These are phyloP conservation scores for Octonoba sinensis DNA, from an alignment of 2,888 invertebrate species.

Conservation along the genomic window DNA sequence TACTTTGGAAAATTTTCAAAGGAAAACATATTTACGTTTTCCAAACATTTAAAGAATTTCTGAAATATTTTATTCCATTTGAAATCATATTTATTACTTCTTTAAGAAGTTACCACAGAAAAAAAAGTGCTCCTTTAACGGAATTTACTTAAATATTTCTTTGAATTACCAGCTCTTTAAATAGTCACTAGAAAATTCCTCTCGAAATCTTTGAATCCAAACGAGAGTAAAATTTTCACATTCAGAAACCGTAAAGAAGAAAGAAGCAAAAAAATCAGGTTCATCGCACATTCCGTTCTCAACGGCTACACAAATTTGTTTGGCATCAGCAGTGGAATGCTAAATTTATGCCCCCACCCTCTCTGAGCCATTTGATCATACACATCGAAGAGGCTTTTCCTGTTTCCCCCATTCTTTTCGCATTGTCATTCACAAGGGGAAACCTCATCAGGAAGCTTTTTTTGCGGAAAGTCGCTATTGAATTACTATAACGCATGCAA, in stretches of 20 bases:
- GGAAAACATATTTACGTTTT: no score
- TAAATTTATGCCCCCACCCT: conserved; percentile 10
- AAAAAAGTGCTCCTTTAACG: no score
- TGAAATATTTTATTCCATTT: no score
- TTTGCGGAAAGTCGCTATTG: conserved; percentile 32
- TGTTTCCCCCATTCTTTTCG: background rate
- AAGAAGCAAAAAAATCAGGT: conserved; percentile 17
- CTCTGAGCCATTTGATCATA: background rate
- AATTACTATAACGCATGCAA: conserved; percentile 47
- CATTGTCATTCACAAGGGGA: conserved; percentile 40
- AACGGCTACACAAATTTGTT: conserved; percentile 28
- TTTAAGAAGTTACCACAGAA: no score
- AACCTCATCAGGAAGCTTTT: conserved; percentile 42
- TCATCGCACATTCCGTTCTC: conserved; percentile 41
- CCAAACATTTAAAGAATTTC: no score
- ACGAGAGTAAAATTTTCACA: no score
- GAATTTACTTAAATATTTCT: no score
- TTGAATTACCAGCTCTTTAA: no score
- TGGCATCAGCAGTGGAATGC: conserved; percentile 40
- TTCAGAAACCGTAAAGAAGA: conserved; percentile 6
- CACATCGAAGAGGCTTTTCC: background rate
- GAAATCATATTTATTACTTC: no score
- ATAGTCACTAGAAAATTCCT: no score
- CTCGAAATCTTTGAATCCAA: no score
- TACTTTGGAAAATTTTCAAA: no score